A percentile compares a stretch with the other conserved stretches of the same genome.
Conservation (phyloP, 2,797 vertebrate genomes). For the Aldrovandia affinis region DNA sequence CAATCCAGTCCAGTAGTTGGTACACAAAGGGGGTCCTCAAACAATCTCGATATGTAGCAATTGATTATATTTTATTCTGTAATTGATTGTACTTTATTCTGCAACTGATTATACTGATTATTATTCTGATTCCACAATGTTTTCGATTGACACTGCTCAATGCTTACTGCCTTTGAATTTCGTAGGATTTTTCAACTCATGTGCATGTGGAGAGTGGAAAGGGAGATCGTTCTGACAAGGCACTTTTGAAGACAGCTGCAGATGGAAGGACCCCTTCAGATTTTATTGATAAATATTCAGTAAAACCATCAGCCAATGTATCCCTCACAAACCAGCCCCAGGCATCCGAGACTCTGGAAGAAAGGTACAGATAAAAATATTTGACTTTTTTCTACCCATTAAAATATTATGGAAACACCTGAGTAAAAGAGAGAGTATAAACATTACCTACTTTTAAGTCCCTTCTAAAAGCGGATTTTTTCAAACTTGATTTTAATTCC, state of each 20-base stretch:
- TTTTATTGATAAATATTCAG: conserved; percentile 48
- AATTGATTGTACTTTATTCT: too few relatives aligned
- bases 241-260: conserved; percentile 43
- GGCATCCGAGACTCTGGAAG: conserved; percentile 34
- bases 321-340: conserved; percentile 34
- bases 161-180: neutral
- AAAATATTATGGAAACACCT: neutral
- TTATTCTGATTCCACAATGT: neutral
- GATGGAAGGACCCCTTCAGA: conserved; percentile 42
- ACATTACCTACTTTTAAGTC: too few relatives aligned
- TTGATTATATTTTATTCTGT: too few relatives aligned
- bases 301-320: conserved; percentile 48
- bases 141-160: neutral
- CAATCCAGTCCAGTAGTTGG: too few relatives aligned
- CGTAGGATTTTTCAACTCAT: conserved; percentile 39
- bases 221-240: conserved; percentile 31
- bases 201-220: conserved; percentile 45
- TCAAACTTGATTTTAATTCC: too few relatives aligned
- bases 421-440: too few relatives aligned
- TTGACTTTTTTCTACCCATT: neutral
- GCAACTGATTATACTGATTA: neutral
- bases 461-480: too few relatives aligned
- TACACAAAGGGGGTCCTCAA: too few relatives aligned
- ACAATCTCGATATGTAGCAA: too few relatives aligned
- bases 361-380: conserved; percentile 51